phyloP scores from a whole-genome alignment of 2,797 vertebrate species.

The Oreortyx pictus region DNA sequence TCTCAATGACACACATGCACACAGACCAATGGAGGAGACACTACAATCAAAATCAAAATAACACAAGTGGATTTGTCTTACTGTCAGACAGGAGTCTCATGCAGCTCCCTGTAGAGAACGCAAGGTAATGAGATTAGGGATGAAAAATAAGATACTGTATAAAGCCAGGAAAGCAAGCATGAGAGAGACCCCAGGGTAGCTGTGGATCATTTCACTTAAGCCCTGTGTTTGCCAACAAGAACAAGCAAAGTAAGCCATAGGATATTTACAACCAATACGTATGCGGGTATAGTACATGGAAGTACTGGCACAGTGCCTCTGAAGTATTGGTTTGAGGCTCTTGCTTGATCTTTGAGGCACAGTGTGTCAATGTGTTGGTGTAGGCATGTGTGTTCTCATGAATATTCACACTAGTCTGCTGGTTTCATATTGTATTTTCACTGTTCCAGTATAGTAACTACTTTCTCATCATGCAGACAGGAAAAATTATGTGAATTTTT shows the following conservation, averaged over 20 bases:
- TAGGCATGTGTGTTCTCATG: background rate
- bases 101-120: background rate
- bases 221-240: background rate
- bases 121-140: constrained; percentile 34
- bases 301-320: background rate
- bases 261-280: background rate
- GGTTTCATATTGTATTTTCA: background rate
- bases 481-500: background rate
- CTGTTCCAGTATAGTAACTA: background rate
- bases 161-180: constrained; percentile 28
- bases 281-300: background rate
- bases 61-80: background rate
- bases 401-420: background rate
- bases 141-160: constrained; percentile 39
- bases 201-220: constrained; percentile 18
- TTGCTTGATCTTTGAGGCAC: background rate
- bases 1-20: background rate
- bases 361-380: background rate
- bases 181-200: background rate
- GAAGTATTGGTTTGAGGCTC: background rate
- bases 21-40: background rate
- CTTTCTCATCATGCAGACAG: background rate
- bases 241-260: background rate
- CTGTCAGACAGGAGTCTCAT: constrained; percentile 9
- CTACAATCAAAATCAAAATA: background rate